Evolutionary conservation across 2,113 vertebrate genomes (phyloP), one percentile per base, ranked within the genome.

Genomic region (Pica pica): DNA sequence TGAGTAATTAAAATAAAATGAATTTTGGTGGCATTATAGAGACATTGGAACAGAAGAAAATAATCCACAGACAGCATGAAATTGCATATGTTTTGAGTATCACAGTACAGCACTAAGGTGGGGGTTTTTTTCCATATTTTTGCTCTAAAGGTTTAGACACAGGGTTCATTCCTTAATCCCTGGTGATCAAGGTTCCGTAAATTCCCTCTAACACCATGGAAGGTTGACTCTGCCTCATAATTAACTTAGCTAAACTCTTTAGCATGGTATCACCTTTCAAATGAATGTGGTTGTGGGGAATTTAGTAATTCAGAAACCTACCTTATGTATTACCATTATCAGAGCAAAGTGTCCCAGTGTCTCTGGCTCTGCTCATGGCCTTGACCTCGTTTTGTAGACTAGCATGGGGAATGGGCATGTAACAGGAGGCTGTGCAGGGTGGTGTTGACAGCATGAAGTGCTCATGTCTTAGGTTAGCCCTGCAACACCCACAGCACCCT

Each of bases 331-430:
- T 78, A 16, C 31, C 26, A 16, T 73, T 87, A 55, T 17, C n/a
- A 42, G 39, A 70, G 27, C 39, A 44, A 50, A 77, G 37, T 85
- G 64, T 31, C 26, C 30, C 35, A 9, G 10, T n/a, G 28, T 71
- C 26, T 44, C 27, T 59, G 80, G 31, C n/a, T 83, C 75, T 57
- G 13, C 55, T 81, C 14, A 31, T 56, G 39, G 22, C 37, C 76
- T 60, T 77, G 56, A 37, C 70, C 30, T 73, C 1, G 0, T 63
- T 89, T 69, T 67, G 28, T 39, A 50, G 56, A 19, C 42, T 35
- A 24, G 30, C 0, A 0, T 28, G 30, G 21, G 44, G 47, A 74
- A 26, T 27, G 31, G 26, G 8, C 35, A 26, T 2, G 0, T 50
- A 69, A 19, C 11, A 8, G 31, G 37, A 65, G 53, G n/a, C 28